A percentile compares a stretch with the other conserved stretches of the same genome.
These are phyloP conservation scores for Sminthurides aquaticus DNA, from an alignment of 2,888 invertebrate genomes.

Conservation along the genomic window DNA sequence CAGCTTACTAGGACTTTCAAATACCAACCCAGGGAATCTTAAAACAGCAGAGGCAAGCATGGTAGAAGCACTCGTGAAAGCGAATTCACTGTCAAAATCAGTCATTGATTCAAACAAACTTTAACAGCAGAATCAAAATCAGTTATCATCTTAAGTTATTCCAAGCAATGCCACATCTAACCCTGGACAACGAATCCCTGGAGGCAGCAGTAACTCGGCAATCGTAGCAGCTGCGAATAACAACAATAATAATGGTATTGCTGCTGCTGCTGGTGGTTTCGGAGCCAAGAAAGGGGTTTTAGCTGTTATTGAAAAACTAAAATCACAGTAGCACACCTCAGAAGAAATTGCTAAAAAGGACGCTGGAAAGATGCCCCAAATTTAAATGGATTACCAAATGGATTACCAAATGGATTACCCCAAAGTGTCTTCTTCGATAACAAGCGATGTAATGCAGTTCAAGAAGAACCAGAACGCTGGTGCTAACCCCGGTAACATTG, in stretches of 20 bases:
- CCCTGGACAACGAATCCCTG: neutral
- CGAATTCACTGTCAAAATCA: conserved; percentile 8
- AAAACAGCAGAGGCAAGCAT: conserved; percentile 5
- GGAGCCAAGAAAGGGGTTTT: conserved; percentile 58
- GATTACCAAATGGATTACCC: conserved; percentile 35
- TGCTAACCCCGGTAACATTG: neutral
- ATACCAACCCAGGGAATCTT: neutral
- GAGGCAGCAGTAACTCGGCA: neutral
- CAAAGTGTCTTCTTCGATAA: conserved; percentile 37
- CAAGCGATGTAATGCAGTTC: conserved; percentile 34
- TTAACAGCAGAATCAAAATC: no score
- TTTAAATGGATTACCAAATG: no score
- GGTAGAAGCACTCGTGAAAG: conserved; percentile 16
- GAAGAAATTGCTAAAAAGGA: conserved; percentile 27
- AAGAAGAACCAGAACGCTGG: neutral
- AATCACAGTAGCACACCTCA: conserved; percentile 49
- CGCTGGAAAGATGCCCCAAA: no score
- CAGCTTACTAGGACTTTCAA: conserved; percentile 10
- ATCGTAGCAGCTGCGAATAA: neutral
- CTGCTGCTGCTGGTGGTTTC: conserved; percentile 22
- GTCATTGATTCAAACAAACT: no score
- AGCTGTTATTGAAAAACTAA: conserved; percentile 79
- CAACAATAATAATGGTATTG: conserved; percentile 9
- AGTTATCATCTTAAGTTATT: no score
- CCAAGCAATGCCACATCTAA: neutral